Evolutionary conservation across 2,888 invertebrate genomes (phyloP).

Genomic region (Parnassius orleans): DNA sequence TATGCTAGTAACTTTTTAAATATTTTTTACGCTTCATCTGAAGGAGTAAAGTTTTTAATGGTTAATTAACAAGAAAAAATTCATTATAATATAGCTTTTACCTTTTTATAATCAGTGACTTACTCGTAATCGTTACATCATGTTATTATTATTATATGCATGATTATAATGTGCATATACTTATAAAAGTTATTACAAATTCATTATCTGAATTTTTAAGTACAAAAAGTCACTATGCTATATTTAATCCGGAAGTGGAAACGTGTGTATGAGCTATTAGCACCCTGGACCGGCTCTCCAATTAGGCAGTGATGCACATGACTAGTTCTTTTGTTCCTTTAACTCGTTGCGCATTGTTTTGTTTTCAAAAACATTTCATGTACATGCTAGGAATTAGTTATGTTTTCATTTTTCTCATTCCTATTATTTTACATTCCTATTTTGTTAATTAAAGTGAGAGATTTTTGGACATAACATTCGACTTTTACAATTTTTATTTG

Average conservation of each 20-base stretch:
- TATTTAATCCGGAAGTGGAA: constrained; percentile 18
- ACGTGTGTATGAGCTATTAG: constrained; percentile 28
- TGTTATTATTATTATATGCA: too few species aligned
- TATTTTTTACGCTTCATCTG: constrained; percentile 14
- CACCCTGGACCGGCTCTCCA: constrained; percentile 35
- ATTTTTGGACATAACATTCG: constrained; percentile 2
- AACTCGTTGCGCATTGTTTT: constrained; percentile 38
- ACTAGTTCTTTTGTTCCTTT: constrained; percentile 37
- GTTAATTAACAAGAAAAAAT: constrained; percentile 26
- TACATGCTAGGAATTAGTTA: constrained; percentile 13
- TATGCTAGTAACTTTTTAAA: constrained; percentile 21
- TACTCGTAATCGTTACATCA: too few species aligned
- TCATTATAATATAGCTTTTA: too few species aligned
- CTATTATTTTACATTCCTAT: not conserved
- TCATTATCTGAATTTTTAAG: too few species aligned
- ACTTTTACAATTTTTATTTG: too few species aligned
- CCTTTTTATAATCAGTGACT: too few species aligned
- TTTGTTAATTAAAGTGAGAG: not conserved
- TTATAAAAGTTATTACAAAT: too few species aligned
- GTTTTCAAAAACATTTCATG: constrained; percentile 30
- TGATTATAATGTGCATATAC: too few species aligned
- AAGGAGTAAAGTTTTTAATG: constrained; percentile 27
- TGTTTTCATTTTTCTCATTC: constrained; percentile 6
- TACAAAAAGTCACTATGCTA: not conserved
- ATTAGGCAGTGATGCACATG: constrained; percentile 43